Percentiles rank a stretch among this genome's conserved stretches.
Conservation (phyloP, 2,113 vertebrate species). For the Felis chaus region DNA sequence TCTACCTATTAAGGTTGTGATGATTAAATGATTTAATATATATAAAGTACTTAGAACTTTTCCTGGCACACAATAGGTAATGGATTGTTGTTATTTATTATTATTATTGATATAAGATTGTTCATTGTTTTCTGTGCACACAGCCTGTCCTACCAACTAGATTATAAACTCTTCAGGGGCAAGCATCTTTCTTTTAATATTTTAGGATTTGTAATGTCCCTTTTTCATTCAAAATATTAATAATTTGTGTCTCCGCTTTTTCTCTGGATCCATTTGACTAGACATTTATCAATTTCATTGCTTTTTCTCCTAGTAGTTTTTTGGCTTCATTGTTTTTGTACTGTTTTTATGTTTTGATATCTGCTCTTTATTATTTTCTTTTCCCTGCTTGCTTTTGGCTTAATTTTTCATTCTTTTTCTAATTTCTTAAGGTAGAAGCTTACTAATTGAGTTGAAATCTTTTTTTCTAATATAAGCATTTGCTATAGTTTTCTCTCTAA, state of each 20-base stretch:
- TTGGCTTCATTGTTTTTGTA: background rate
- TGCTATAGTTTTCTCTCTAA: background rate
- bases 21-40: background rate
- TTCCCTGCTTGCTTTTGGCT: background rate
- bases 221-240: background rate
- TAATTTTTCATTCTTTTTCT: background rate
- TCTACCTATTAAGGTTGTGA: background rate
- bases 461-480: background rate
- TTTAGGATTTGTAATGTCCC: background rate
- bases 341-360: background rate
- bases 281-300: background rate
- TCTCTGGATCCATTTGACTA: background rate
- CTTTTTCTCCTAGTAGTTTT: slow-evolving; percentile 4
- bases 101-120: background rate
- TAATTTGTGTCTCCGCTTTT: background rate
- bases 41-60: background rate
- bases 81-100: background rate
- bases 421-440: background rate
- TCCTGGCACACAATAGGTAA: background rate
- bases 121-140: background rate
- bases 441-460: background rate
- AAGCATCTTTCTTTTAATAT: background rate
- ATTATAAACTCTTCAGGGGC: background rate
- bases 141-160: background rate
- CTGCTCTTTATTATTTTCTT: background rate